A percentile compares a stretch with the other conserved stretches of the same genome.
Evolutionary conservation across 2,113 vertebrate species (phyloP).

Genomic region (Platanista minor): DNA sequence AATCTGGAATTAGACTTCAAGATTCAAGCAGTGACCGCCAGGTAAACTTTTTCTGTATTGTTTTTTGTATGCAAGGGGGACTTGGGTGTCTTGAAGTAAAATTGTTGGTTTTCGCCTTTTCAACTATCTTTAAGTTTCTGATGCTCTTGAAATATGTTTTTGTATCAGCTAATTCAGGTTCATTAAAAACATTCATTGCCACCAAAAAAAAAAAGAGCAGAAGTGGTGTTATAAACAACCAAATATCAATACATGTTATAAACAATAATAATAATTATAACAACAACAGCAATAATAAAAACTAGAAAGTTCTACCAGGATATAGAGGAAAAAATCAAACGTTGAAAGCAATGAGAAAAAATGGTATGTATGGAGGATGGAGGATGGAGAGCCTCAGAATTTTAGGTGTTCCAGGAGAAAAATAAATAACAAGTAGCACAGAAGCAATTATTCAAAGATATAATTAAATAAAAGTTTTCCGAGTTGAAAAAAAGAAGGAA

Average conservation of each 20-base stretch:
- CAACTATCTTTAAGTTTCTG: background rate
- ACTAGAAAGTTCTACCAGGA: background rate
- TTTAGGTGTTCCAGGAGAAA: background rate
- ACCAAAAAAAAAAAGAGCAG: background rate
- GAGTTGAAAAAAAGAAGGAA: conserved; percentile 47
- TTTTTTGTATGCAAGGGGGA: background rate
- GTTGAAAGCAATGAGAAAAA: background rate
- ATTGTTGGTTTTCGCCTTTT: background rate
- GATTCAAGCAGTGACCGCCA: background rate
- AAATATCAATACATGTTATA: background rate
- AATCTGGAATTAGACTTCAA: background rate
- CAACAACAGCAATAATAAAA: background rate
- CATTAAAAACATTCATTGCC: background rate
- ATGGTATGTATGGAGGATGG: background rate
- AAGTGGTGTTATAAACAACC: background rate
- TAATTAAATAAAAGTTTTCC: conserved; percentile 57
- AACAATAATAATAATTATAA: background rate
- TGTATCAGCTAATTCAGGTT: background rate
- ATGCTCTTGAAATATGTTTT: background rate
- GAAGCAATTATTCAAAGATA: conserved; percentile 39
- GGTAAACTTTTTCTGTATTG: background rate
- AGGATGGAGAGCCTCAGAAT: background rate
- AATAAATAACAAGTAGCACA: conserved; percentile 30
- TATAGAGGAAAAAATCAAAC: background rate
- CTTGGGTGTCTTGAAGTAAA: background rate